These are phyloP conservation scores for Marronus borbonicus DNA, from an alignment of 2,888 invertebrate genomes.

Conservation along the genomic window DNA sequence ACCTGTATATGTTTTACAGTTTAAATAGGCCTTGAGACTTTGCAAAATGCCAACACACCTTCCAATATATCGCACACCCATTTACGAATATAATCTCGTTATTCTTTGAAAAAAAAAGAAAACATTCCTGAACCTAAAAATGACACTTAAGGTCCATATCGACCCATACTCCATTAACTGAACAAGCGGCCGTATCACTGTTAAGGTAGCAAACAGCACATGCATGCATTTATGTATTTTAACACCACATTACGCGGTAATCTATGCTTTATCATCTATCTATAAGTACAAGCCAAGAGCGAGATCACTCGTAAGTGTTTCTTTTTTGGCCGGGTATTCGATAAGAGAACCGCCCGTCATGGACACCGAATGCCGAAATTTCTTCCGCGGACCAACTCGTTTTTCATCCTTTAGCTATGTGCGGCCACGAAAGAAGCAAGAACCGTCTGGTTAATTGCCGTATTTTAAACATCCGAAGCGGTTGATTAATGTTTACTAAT, in stretches of 20 bases:
- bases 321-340: slow-evolving; percentile 23
- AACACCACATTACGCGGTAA: slow-evolving; percentile 40
- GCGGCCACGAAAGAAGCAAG: slow-evolving; percentile 31
- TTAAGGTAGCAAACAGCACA: slow-evolving; percentile 42
- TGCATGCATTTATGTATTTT: slow-evolving; percentile 45
- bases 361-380: slow-evolving; percentile 20
- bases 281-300: slow-evolving; percentile 12
- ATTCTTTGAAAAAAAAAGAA: slow-evolving; percentile 16
- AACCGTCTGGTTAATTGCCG: slow-evolving; percentile 35
- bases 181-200: slow-evolving; percentile 33
- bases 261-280: slow-evolving; percentile 38
- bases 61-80: neutral
- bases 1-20: no score
- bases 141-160: slow-evolving; percentile 33
- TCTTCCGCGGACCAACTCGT: slow-evolving; percentile 30
- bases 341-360: slow-evolving; percentile 21
- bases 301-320: slow-evolving; percentile 16
- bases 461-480: slow-evolving; percentile 46
- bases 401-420: slow-evolving; percentile 25
- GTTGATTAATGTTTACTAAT: slow-evolving; percentile 51
- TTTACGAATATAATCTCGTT: slow-evolving; percentile 24
- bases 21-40: no score
- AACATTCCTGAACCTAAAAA: slow-evolving; percentile 30
- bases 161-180: slow-evolving; percentile 39
- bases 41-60: neutral